Base-by-base conservation (phyloP, 2,113 vertebrate species). In the Phycodurus eques region DNA sequence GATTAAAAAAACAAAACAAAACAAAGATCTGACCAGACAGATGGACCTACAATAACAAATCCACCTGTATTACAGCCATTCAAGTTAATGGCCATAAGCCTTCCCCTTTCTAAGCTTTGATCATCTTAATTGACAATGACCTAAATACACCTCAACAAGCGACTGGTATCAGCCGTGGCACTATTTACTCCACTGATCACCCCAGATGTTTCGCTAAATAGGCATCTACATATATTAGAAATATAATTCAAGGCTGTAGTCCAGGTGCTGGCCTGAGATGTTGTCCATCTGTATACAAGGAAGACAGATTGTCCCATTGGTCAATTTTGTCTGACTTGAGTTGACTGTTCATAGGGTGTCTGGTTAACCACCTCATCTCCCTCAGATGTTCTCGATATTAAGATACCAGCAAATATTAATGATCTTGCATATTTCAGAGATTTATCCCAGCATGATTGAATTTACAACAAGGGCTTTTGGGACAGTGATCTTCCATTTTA, bases 111-210 rank as follows among this genome's bases (percentile, higher is more conserved):
- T 86, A 85, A 89, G 78, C 66, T 70, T 78, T 81, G 85, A 88
- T 85, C 81, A 87, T 83, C 85, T 91, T 88, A 90, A 67, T 59
- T 70, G 78, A 86, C 73, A 79, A 75, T 86, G 83, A 88, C 86
- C 87, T 83, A 82, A 89, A 90, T 86, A 85, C 68, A 89, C 73
- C 64, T 84, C 72, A 73, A 77, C 62, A 78, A 80, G 67, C 72
- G 19, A 8, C 78, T 77, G 83, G 84, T 77, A 85, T 83, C 73
- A 80, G 84, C 79, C 78, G 75, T 13, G 33, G 62, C 51, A 76
- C 82, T 83, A 85, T 87, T 75, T 73, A 70, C 80, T 76, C 62
- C 51, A 31, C 70, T 46, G 70, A 85, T 65, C 65, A 73, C 51
- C 61, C 80, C 81, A 88, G 80, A 76, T 88, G 86, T 87, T 88